These are phyloP conservation scores for Cavia porcellus DNA, from an alignment of 2,113 vertebrate species.

Conservation along the genomic window DNA sequence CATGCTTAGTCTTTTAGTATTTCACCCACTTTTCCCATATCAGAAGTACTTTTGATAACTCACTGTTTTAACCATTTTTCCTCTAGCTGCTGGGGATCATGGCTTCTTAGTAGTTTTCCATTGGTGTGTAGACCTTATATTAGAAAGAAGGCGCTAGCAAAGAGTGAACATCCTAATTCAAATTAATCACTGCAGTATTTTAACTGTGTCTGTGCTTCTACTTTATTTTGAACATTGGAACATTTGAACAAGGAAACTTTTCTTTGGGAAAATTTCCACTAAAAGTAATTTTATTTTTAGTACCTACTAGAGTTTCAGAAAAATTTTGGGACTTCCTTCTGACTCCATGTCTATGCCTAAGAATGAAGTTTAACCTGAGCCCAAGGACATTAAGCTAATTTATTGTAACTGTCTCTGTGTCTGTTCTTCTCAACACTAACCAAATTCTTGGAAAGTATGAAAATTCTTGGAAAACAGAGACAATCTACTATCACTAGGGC, in stretches of 20 bases:
- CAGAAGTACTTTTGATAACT: not conserved
- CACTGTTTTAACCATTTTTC: not conserved
- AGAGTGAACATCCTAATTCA: not conserved
- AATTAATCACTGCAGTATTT: not conserved
- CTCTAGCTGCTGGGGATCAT: not conserved
- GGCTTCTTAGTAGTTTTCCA: not conserved
- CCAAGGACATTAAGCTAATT: not conserved
- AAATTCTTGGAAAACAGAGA: not conserved
- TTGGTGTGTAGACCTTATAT: not conserved
- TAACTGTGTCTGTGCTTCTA: not conserved
- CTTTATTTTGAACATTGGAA: not conserved
- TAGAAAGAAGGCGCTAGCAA: not conserved
- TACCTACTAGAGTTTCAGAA: not conserved
- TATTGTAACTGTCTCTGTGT: not conserved
- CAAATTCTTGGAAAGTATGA: not conserved
- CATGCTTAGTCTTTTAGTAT: not conserved
- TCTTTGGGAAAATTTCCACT: not conserved
- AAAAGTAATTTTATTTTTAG: conserved; percentile 28
- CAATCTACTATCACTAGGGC: not conserved
- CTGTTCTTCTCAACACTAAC: not conserved
- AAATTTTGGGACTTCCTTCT: not conserved
- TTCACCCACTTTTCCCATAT: not conserved
- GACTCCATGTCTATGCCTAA: not conserved
- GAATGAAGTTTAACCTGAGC: not conserved
- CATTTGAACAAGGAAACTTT: not conserved